These are phyloP conservation scores for Spinus olivaceus DNA, from an alignment of 2,797 vertebrate genomes.

Conservation along the genomic window DNA sequence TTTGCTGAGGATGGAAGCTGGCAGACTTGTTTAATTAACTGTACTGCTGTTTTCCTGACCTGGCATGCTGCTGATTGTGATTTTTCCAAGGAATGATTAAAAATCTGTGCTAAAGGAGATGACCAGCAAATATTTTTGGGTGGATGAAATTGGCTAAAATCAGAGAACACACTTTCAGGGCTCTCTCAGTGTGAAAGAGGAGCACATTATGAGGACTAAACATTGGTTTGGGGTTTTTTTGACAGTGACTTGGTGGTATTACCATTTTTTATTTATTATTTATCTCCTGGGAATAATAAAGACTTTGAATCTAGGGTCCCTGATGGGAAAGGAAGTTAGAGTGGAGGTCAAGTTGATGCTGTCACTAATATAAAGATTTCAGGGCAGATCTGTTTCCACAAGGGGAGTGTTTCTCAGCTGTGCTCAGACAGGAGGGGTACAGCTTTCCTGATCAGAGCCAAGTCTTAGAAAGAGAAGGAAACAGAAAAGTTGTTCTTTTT, in stretches of 20 bases:
- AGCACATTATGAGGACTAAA: accelerated
- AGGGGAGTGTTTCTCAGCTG: background rate
- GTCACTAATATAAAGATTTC: background rate
- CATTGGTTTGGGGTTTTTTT: background rate
- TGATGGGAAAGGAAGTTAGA: background rate
- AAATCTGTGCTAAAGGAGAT: background rate
- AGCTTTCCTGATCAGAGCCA: background rate
- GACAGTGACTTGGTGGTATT: background rate
- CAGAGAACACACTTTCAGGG: background rate
- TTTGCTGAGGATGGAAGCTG: background rate
- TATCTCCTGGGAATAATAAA: background rate
- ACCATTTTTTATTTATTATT: background rate
- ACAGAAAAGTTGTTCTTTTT: background rate
- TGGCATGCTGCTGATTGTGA: background rate
- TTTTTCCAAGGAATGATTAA: background rate
- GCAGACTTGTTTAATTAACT: background rate
- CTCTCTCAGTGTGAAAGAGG: background rate
- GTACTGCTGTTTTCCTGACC: background rate
- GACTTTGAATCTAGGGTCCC: background rate
- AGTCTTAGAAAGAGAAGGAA: background rate
- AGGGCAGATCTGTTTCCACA: background rate
- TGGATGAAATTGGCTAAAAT: background rate
- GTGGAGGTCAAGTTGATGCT: background rate
- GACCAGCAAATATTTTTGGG: background rate
- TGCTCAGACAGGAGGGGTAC: background rate